These are phyloP conservation scores for Achatina immaculata DNA, from an alignment of 1,140 invertebrate species.

Conservation along the genomic window DNA sequence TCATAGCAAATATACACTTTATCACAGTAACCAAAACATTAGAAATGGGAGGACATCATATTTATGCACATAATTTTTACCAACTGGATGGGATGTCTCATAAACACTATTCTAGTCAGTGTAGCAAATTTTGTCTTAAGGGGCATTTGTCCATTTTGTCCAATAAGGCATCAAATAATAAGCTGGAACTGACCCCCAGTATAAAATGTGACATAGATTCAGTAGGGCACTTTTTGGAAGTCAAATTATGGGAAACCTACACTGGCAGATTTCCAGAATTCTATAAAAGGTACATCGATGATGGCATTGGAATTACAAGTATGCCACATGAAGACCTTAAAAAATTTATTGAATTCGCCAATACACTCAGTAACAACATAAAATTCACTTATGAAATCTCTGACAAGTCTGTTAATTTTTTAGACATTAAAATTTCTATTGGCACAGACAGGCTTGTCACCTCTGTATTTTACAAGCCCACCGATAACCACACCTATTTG, in stretches of 20 bases:
- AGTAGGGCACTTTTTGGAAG: neutral
- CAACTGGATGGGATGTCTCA: neutral
- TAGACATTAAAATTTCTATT: no score
- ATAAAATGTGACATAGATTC: neutral
- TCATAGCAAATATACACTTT: neutral
- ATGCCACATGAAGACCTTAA: no score
- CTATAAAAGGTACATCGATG: no score
- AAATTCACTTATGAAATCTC: no score
- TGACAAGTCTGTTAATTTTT: no score
- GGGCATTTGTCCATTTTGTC: neutral
- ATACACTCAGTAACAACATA: no score
- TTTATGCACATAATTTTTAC: slow-evolving; percentile 15
- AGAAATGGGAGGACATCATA: neutral
- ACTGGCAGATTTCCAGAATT: no score
- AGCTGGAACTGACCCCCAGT: neutral
- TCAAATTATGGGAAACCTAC: neutral
- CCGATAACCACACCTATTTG: no score
- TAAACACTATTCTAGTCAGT: neutral
- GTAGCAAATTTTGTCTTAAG: neutral
- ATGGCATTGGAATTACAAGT: no score
- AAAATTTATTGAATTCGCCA: no score
- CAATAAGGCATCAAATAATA: neutral
- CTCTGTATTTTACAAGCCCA: no score
- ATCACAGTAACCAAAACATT: slow-evolving; percentile 15
- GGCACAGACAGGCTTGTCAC: no score